Base-by-base conservation (phyloP, 2,888 invertebrate species). In the Baronia brevicornis region DNA sequence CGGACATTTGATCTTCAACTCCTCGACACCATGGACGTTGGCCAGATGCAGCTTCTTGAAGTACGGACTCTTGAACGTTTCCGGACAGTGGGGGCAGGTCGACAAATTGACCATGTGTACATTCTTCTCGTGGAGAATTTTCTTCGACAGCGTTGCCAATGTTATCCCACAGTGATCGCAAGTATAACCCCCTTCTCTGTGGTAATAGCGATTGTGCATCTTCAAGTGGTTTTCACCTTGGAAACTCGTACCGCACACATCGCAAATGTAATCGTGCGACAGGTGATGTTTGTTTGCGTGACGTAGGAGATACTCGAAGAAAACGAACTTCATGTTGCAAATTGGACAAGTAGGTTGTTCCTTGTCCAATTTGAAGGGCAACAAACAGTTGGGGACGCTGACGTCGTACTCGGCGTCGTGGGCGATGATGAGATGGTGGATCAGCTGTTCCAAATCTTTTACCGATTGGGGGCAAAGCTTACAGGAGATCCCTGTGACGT, bases 111-210 rank as follows among this genome's bases (percentile, higher is more conserved):
- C 63, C 32, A 69, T 54, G 41, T 84, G 84, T 0, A 79, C 63
- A 14, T 80, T 84, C 32, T 77, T 78, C 24, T 84, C 82, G 41
- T 84, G 84, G 0, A 74, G 42, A n/a, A 72, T 60, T 41, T 79
- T 84, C 38, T 80, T 78, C 0, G 82, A 80, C 2, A 82, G 37
- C 1, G 80, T 82, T 0, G 66, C 51, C 0, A 87, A 71, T 7
- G 67, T 79, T 5, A 86, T 72, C 0, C 85, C 86, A 31, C 88
- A 88, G 3, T 69, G 65, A 1, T 71, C 72, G 20, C 82, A 82
- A 0, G 60, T 64, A 22, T 84, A 79, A 0, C 84, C 82, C 0
- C 82, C 82, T 32, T 75, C 72, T 31, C 72, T 63, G 13, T 82
- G 82, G 25, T 82, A 84, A 32, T 84, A 82, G 12, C 84, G 60